phyloP scores from a whole-genome alignment of 2,888 invertebrate genomes.

The Masnerella sp. region DNA sequence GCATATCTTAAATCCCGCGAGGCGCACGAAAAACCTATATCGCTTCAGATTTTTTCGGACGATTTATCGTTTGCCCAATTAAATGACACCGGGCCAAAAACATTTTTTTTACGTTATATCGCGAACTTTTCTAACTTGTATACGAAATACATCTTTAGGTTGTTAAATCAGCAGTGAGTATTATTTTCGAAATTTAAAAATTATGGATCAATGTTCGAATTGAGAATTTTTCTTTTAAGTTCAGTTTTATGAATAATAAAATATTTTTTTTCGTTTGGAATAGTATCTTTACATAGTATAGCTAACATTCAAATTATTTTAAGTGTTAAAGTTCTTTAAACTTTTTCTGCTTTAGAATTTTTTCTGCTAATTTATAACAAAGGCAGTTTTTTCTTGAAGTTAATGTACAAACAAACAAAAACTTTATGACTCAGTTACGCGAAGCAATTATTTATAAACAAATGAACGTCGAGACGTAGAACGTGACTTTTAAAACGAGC shows the following conservation, averaged over 20 bases:
- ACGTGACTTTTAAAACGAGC: constrained; percentile 51
- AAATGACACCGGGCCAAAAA: not conserved
- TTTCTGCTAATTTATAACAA: not conserved
- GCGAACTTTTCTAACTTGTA: no score
- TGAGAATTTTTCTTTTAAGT: no score
- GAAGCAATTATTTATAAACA: constrained; percentile 33
- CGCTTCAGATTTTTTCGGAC: constrained; percentile 67
- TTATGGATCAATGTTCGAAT: no score
- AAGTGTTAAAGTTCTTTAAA: no score
- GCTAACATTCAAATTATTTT: no score
- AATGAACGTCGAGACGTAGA: constrained; percentile 23
- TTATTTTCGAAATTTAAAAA: no score
- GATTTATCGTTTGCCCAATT: constrained; percentile 65
- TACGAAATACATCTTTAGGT: no score
- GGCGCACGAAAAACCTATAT: constrained; percentile 54
- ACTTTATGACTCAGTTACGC: constrained; percentile 15
- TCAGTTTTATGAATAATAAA: no score
- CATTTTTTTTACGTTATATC: not conserved
- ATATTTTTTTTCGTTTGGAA: no score
- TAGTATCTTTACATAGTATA: no score
- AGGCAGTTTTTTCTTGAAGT: not conserved
- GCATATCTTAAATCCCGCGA: constrained; percentile 74
- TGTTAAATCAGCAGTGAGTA: no score
- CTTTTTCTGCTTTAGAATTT: no score
- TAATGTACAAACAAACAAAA: not conserved